These are phyloP conservation scores for Brienomyrus brachyistius DNA, from an alignment of 2,113 vertebrate species.

Conservation along the genomic window DNA sequence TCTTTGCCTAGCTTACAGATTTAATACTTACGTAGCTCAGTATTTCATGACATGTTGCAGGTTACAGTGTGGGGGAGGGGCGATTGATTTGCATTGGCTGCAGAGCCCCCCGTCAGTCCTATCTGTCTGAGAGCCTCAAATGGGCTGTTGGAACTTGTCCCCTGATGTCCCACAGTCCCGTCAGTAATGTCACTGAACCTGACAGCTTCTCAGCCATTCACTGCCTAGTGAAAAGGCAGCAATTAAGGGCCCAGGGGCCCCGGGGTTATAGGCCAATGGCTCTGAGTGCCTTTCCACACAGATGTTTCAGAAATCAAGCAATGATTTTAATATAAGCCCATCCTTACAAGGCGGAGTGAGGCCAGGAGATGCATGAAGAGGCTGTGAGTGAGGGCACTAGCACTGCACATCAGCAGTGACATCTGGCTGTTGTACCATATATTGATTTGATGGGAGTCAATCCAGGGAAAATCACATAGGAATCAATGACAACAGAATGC, in stretches of 20 bases:
- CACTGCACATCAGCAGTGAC: neutral
- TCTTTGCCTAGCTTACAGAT: neutral
- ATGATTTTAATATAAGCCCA: conserved; percentile 5
- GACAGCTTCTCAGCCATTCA: neutral
- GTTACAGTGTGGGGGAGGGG: neutral
- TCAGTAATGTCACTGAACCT: too few relatives aligned
- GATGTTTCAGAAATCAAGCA: conserved; percentile 13
- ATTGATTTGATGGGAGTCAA: neutral
- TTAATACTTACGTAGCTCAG: neutral
- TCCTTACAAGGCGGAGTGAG: neutral
- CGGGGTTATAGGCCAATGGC: neutral
- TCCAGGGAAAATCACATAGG: neutral
- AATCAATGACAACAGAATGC: neutral
- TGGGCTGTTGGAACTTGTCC: neutral
- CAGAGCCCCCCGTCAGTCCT: neutral
- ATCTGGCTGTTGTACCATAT: neutral
- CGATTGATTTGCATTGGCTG: neutral
- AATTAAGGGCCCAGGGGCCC: neutral
- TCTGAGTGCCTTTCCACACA: neutral
- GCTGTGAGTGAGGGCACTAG: neutral
- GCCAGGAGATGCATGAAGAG: neutral
- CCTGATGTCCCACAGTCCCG: neutral
- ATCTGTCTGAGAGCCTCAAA: neutral
- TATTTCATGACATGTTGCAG: neutral
- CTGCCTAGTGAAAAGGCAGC: neutral